Evolutionary conservation across 2,797 vertebrate genomes (phyloP).

Genomic region (Falco naumanni): DNA sequence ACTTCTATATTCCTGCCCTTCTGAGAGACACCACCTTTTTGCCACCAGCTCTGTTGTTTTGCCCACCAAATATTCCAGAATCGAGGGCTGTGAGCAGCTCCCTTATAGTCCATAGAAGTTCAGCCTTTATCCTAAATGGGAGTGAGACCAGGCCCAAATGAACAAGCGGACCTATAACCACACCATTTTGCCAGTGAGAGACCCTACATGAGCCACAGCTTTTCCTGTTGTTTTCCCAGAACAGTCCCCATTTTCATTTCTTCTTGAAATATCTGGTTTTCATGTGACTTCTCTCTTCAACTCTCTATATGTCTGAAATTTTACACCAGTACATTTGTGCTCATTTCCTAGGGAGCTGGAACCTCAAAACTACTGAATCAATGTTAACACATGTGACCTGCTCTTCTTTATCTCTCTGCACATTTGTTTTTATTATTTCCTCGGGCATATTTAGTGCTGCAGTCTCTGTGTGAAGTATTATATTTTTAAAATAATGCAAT

Average conservation of each 20-base stretch:
- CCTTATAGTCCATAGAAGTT: neutral
- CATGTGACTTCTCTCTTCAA: neutral
- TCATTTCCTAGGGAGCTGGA: neutral
- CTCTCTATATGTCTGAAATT: neutral
- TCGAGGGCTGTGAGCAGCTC: neutral
- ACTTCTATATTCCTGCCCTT: neutral
- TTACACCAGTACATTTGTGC: neutral
- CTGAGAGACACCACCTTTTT: neutral
- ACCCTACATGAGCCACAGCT: neutral
- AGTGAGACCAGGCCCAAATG: neutral
- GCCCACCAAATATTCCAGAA: neutral
- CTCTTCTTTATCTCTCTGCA: neutral
- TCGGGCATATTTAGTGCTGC: neutral
- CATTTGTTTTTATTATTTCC: constrained; percentile 30
- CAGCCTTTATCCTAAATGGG: neutral
- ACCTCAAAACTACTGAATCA: neutral
- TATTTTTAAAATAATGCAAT: constrained; percentile 38
- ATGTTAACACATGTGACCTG: neutral
- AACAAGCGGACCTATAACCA: neutral
- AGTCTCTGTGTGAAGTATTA: neutral
- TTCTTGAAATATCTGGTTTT: neutral
- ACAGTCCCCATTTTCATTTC: neutral
- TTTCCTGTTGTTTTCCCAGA: neutral
- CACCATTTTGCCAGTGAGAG: neutral
- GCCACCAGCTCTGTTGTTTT: neutral